Conservation (phyloP, 2,888 invertebrate species). For the Lottia scabra region DNA sequence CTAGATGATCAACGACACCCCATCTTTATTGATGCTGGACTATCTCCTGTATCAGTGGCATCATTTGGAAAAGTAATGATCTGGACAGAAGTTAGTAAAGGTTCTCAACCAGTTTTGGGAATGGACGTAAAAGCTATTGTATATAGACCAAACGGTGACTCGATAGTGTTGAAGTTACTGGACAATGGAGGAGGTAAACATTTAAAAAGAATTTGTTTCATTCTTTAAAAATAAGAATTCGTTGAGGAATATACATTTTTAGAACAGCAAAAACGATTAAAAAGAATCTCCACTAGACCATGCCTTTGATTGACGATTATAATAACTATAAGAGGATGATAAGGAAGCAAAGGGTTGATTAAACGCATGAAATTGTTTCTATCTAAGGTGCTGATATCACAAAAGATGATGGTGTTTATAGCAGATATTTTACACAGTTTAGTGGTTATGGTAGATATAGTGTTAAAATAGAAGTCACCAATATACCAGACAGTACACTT, state of each 20-base stretch:
- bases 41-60: constrained; percentile 17
- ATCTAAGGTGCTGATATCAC: constrained; percentile 76
- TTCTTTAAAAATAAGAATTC: too few species aligned
- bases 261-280: too few species aligned
- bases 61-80: constrained; percentile 28
- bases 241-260: too few species aligned
- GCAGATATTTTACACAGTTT: constrained; percentile 74
- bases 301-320: too few species aligned
- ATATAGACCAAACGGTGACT: constrained; percentile 29
- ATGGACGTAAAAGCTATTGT: constrained; percentile 44
- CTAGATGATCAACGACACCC: constrained; percentile 2
- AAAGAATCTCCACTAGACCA: too few species aligned
- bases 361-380: not conserved
- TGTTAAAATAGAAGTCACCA: constrained; percentile 57
- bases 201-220: too few species aligned
- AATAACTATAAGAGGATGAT: too few species aligned
- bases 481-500: constrained; percentile 16
- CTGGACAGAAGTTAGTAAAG: constrained; percentile 44
- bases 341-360: too few species aligned
- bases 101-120: constrained; percentile 39
- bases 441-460: constrained; percentile 61
- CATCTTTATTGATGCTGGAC: constrained; percentile 19
- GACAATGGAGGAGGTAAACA: constrained; percentile 52
- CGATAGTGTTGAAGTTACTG: constrained; percentile 24
- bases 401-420: constrained; percentile 77